Evolutionary conservation across 2,888 invertebrate species (phyloP), one percentile per base, ranked within the genome.

Genomic region (Nasonia oneida): DNA sequence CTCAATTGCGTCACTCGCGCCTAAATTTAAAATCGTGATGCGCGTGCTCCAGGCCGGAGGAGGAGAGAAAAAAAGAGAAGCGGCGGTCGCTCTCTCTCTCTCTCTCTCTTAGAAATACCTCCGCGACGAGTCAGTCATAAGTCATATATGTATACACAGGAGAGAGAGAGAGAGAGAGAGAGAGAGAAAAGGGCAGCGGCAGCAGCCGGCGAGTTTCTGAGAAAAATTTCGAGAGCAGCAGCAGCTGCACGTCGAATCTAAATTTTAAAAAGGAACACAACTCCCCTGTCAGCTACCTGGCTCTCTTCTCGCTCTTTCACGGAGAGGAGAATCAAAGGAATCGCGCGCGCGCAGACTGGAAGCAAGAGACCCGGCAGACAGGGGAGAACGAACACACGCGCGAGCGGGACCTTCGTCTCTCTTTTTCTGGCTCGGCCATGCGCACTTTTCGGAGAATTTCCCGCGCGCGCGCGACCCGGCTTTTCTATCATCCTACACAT

Each of bases 191-290:
- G 53, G 53, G 23, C 23, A 39, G 50, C 29, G n/a, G 23, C 53
- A 6, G 37, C 50, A 12, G 37, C 33, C 67, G 15, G 23, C 57
- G 75, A 75, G 10, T 77, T 84, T 84, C 83, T 77, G 53, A 86
- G 83, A 83, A 83, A 86, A 84, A 81, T 81, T 77, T 84, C 39
- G 84, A 71, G 83, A 81, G 86, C 77, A 12, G 57, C 71, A 50
- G 79, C 79, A 39, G 85, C 85, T 83, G 86, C 78, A 75, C 42
- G 70, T 67, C 75, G 81, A 83, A 86, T 86, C 86, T 86, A 82
- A 86, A 86, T 83, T 86, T 83, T 75, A 85, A 85, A 85, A 85
- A 85, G 85, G 81, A 81, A 61, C 80, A 53, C 80, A 67, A 74
- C 14, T 53, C 18, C 70, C 37, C 39, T 8, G 42, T 61, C 57